Evolutionary conservation across 1,140 invertebrate species (phyloP).

Genomic region (Camponotus vicinus): DNA sequence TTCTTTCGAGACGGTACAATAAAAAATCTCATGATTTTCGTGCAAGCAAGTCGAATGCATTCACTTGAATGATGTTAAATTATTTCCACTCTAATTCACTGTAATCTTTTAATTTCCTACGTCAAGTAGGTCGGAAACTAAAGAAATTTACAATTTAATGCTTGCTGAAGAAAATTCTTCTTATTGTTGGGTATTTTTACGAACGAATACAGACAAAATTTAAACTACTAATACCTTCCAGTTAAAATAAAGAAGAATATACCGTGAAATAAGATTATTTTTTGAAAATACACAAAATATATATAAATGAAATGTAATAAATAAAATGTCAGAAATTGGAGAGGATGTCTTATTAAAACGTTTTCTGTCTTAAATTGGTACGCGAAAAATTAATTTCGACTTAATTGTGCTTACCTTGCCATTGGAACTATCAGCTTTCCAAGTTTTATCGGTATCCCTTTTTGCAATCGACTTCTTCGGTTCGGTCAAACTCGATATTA

Average conservation of each 20-base stretch:
- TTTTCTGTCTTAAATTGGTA: neutral
- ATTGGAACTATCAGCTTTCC: neutral
- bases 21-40: neutral
- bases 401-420: conserved; percentile 56
- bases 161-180: neutral
- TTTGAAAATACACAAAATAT: neutral
- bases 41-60: conserved; percentile 18
- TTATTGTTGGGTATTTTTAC: neutral
- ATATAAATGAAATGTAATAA: neutral
- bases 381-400: neutral
- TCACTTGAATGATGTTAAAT: neutral
- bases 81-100: conserved; percentile 42
- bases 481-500: neutral
- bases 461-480: conserved; percentile 62
- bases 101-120: conserved; percentile 32
- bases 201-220: neutral
- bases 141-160: conserved; percentile 2
- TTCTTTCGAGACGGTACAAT: conserved; percentile 12
- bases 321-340: neutral
- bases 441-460: conserved; percentile 36
- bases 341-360: neutral
- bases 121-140: conserved; percentile 39
- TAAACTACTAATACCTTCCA: neutral
- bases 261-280: neutral
- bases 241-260: neutral